Evolutionary conservation across 2,113 vertebrate species (phyloP), one percentile per base, ranked within the genome.

Genomic region (Poeciliopsis retropinna): DNA sequence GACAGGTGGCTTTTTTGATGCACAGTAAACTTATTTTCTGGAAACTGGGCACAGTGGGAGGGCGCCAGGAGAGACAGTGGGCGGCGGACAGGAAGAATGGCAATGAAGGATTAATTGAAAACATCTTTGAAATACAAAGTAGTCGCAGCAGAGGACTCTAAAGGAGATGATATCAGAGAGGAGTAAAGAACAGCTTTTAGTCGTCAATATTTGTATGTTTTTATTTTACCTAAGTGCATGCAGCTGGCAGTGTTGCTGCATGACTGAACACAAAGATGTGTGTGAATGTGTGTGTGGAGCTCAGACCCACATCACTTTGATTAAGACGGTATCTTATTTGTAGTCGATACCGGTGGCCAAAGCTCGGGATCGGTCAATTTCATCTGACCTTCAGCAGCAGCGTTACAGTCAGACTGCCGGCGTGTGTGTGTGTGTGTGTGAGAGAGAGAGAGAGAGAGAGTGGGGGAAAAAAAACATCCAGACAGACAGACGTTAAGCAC

Each of bases 71-170:
- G 51, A 37, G 63, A 28, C 32, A 64, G 76, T 57, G 51, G 66
- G 63, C 57, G 76, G 64, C 29, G 60, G 80, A 85, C 78, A 31
- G 85, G 86, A 75, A 81, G 81, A 78, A 82, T 73, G 88, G 88
- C 84, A 87, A 90, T 90, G 90, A 57, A 74, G 83, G 87, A 92
- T 94, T 91, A 94, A 95, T 94, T 93, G 91, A 87, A 93, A 93
- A 93, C 93, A 94, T 92, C 89, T 92, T 92, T 70, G 82, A 69
- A 54, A 73, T 73, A 84, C 76, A 86, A 91, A 86, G 87, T 76
- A 84, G 83, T 83, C n/a, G 60, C 83, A 80, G 75, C 72, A 41
- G 81, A 86, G 60, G 70, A 83, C 79, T 69, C 86, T 81, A 79
- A 73, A 83, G 86, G 76, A 67, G 73, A 30, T 34, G 87, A 82